Conservation (phyloP, 2,888 invertebrate species). For the Balanococcus diminutus region DNA sequence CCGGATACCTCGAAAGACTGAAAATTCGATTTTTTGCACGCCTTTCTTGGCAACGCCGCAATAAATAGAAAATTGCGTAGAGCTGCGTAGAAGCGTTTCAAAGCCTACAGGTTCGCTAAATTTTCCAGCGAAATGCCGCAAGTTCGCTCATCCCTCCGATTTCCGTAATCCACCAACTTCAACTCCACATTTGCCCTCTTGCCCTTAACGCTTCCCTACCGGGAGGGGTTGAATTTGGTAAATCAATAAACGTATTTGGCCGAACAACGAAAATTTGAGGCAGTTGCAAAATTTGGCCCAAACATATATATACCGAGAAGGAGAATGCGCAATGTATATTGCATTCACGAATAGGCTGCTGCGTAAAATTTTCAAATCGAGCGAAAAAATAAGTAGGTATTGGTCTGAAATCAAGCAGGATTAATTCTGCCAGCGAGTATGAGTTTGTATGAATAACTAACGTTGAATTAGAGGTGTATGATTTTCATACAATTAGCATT, state of each 20-base stretch:
- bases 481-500: not conserved
- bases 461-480: no score
- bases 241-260: conserved; percentile 31
- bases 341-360: not conserved
- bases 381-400: not conserved
- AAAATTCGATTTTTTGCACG: not conserved
- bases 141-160: conserved; percentile 2
- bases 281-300: conserved; percentile 21
- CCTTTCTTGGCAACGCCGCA: conserved; percentile 26
- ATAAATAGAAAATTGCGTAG: conserved; percentile 47
- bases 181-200: not conserved
- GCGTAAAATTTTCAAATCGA: not conserved
- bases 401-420: not conserved
- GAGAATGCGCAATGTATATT: not conserved
- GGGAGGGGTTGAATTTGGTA: not conserved
- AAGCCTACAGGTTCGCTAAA: conserved; percentile 45
- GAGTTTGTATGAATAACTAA: no score
- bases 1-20: not conserved
- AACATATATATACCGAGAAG: not conserved
- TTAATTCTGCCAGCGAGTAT: not conserved
- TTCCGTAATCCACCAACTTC: not conserved
- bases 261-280: conserved; percentile 40
- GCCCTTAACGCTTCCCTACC: not conserved
- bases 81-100: conserved; percentile 18
- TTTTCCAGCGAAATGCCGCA: not conserved